Evolutionary conservation across 1,140 invertebrate genomes (phyloP), one percentile per base, ranked within the genome.

Genomic region (Neuroterus valhalla): DNA sequence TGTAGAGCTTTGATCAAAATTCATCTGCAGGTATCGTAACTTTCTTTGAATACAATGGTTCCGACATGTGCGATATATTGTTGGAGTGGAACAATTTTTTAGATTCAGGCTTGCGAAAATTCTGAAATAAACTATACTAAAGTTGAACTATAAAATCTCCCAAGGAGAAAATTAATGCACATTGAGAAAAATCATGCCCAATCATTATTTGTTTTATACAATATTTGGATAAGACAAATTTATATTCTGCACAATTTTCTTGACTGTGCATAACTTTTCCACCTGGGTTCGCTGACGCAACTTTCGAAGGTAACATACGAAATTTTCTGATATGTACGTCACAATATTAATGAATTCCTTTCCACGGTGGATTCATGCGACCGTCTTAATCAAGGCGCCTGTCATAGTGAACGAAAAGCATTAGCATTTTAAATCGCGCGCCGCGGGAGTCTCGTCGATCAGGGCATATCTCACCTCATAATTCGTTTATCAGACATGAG

Each of bases 391-490:
- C 83, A 84, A 81, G 76, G 80, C 81, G 73, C 68, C 78, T 82
- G 81, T 78, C 78, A 78, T 69, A 70, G 76, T 52, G 77, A 76
- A 82, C 78, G 81, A 71, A 81, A 77, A 82, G 74, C 78, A 85
- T 85, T 83, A 85, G 81, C 84, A 85, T 85, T 85, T 84, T 82
- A 85, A 85, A 85, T 84, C 71, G 83, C 80, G 74, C 80, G 74
- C 84, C 74, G 70, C 84, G 84, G 82, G 81, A 81, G 81, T 21
- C 48, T 19, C 48, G 48, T 50, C 48, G 17, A 50, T 50, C 48
- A 50, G 21, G 21, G 48, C 8, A 50, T 50, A 17, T 48, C n/a
- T 19, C 17, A 48, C n/a, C 46, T 21, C 21, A 50, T 50, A 50
- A 50, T 50, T 50, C 48, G 48, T 50, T 50, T 50, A 50, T 50